Conservation (phyloP, 2,797 vertebrate genomes). For the Holocentrus rufus region DNA sequence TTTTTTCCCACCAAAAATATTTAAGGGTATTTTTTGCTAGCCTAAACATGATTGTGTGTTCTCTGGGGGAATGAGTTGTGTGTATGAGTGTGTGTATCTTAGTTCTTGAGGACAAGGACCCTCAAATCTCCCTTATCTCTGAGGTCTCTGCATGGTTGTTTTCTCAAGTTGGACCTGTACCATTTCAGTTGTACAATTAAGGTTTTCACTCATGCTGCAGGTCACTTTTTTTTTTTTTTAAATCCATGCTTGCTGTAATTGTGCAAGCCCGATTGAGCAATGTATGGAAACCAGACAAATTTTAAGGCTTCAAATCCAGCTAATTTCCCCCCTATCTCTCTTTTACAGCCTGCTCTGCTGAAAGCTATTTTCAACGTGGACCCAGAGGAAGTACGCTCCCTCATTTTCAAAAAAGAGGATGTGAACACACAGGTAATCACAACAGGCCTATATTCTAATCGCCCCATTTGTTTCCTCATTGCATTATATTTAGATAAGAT, state of each 20-base stretch:
- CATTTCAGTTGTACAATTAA: neutral
- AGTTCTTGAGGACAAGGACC: conserved; percentile 89
- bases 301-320: conserved; percentile 4
- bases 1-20: conserved; percentile 5
- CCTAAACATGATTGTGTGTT: conserved; percentile 7
- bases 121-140: conserved; percentile 82
- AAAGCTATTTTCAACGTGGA: conserved; percentile 99
- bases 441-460: conserved; percentile 11
- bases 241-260: neutral
- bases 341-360: conserved; percentile 92
- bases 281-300: conserved; percentile 2
- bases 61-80: conserved; percentile 88
- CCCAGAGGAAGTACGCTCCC: conserved; percentile 95
- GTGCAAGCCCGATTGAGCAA: neutral
- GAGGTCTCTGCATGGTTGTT: conserved; percentile 65
- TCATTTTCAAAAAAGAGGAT: conserved; percentile 99
- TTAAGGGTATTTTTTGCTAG: neutral
- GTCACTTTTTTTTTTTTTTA: neutral
- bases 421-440: conserved; percentile 95
- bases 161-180: conserved; percentile 1
- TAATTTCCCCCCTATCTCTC: conserved; percentile 50
- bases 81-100: conserved; percentile 84
- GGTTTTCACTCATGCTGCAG: neutral
- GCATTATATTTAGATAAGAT: conserved; percentile 9
- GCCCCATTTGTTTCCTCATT: conserved; percentile 54